These are phyloP conservation scores for Vidua chalybeata DNA, from an alignment of 2,113 vertebrate genomes.

Conservation along the genomic window DNA sequence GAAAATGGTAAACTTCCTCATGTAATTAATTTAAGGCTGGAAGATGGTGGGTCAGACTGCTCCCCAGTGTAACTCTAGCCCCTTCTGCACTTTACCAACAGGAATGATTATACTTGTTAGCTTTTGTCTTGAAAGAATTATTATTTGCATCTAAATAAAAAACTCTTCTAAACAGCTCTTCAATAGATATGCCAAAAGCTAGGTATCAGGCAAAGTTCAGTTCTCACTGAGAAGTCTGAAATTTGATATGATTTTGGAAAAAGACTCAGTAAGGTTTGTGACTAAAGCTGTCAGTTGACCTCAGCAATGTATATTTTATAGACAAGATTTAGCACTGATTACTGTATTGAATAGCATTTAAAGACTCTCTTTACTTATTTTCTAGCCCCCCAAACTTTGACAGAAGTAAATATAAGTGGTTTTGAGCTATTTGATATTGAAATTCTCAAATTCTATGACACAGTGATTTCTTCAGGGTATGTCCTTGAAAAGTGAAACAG, in stretches of 20 bases:
- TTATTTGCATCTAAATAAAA: background rate
- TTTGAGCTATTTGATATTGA: background rate
- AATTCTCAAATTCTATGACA: background rate
- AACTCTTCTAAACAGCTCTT: background rate
- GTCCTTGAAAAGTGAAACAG: background rate
- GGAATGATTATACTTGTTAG: background rate
- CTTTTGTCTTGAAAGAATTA: background rate
- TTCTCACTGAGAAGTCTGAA: background rate
- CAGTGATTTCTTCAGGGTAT: background rate
- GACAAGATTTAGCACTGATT: background rate
- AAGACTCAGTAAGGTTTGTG: background rate
- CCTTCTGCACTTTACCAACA: background rate
- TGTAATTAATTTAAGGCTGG: conserved; percentile 31
- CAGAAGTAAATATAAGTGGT: background rate
- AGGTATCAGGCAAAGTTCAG: background rate
- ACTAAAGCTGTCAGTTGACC: background rate
- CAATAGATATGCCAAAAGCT: background rate
- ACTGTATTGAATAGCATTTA: background rate
- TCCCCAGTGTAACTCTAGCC: background rate
- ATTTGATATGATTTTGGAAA: background rate
- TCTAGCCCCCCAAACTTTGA: background rate
- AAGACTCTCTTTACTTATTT: background rate
- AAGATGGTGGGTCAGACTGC: background rate
- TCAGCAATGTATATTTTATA: background rate
- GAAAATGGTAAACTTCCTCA: conserved; percentile 14